Conservation (phyloP, 2,113 vertebrate genomes). For the Bos taurus region DNA sequence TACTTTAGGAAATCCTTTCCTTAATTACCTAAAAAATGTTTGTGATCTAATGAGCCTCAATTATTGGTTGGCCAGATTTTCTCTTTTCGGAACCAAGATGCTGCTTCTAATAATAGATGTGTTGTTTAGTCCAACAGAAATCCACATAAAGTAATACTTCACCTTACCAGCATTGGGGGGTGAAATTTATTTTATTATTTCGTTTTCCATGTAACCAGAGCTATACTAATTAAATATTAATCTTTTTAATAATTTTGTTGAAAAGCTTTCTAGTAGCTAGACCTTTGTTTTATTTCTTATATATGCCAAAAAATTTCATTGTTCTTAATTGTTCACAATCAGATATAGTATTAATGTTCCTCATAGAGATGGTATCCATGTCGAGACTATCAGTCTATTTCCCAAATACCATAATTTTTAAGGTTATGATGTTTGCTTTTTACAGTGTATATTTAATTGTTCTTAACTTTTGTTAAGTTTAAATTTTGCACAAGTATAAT, state of each 20-base stretch:
- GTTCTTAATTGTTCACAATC: neutral
- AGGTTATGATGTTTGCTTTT: neutral
- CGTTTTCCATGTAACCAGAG: neutral
- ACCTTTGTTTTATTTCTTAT: neutral
- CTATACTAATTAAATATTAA: neutral
- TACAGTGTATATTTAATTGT: neutral
- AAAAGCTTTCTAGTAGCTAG: neutral
- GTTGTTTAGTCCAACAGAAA: neutral
- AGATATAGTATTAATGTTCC: neutral
- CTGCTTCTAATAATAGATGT: neutral
- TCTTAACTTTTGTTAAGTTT: neutral
- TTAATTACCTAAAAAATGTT: neutral
- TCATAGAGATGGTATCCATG: neutral
- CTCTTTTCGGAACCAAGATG: neutral
- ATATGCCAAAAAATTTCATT: neutral
- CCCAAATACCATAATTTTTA: neutral
- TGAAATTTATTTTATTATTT: neutral
- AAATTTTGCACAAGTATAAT: neutral
- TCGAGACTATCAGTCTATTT: neutral
- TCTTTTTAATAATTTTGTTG: neutral
- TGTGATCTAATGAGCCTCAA: neutral
- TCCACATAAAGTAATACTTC: neutral
- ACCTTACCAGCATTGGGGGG: neutral
- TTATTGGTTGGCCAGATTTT: neutral
- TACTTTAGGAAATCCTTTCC: neutral